Evolutionary conservation across 2,113 vertebrate species (phyloP).

Genomic region (Pipra filicauda): DNA sequence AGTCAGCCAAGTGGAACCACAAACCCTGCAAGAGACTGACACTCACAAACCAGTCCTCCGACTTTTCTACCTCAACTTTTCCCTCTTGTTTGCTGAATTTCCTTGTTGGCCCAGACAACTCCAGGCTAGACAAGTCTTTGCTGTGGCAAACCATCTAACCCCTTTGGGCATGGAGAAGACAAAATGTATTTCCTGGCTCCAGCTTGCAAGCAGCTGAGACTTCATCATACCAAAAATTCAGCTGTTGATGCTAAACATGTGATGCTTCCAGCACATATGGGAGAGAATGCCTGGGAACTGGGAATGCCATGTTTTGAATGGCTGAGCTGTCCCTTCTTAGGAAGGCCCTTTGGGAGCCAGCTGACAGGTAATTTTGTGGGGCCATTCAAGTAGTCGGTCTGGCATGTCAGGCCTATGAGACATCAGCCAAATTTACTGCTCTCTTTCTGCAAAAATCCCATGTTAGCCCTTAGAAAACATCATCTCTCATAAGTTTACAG

Average conservation of each 20-base stretch:
- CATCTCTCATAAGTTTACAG: not conserved
- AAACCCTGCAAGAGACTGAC: not conserved
- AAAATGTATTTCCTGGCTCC: constrained; percentile 2
- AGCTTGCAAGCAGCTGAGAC: constrained; percentile 12
- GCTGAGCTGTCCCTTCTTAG: not conserved
- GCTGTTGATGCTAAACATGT: not conserved
- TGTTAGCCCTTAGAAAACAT: not conserved
- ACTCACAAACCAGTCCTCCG: constrained; percentile 4
- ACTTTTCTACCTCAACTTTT: not conserved
- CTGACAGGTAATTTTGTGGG: not conserved
- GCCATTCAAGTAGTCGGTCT: not conserved
- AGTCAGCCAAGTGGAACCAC: constrained; percentile 53
- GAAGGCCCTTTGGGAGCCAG: not conserved
- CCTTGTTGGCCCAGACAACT: not conserved
- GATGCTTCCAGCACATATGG: not conserved
- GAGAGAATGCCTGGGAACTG: not conserved
- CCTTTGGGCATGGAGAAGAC: not conserved
- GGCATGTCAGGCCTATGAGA: not conserved
- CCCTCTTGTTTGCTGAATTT: not conserved
- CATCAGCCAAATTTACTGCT: not conserved
- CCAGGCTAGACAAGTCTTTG: constrained; percentile 32
- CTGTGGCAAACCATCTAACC: constrained; percentile 10
- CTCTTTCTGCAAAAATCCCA: not conserved
- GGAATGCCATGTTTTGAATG: not conserved
- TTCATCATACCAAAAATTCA: not conserved